Conservation (phyloP, 2,888 invertebrate species). For the Anthrax anthrax region DNA sequence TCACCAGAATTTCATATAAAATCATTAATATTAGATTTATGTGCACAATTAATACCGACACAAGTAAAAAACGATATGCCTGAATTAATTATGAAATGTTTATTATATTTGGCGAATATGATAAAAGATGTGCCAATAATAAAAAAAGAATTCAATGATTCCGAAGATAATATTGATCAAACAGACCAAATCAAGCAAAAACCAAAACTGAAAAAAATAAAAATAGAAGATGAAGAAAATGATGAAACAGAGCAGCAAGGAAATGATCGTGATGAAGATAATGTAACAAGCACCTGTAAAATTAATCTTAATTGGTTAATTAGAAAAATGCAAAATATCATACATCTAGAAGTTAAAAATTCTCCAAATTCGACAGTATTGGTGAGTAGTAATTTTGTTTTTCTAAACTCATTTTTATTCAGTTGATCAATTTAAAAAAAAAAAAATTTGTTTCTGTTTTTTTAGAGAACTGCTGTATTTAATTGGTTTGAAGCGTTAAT, state of each 20-base stretch:
- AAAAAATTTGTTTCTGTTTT: constrained; percentile 1
- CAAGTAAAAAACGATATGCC: constrained; percentile 55
- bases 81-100: constrained; percentile 53
- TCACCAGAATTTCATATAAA: constrained; percentile 47
- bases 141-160: constrained; percentile 22
- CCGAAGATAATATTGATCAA: constrained; percentile 19
- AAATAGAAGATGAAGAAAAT: constrained; percentile 16
- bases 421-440: no score
- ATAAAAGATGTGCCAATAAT: constrained; percentile 38
- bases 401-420: not conserved
- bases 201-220: no score
- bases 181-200: no score
- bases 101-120: constrained; percentile 54
- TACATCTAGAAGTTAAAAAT: constrained; percentile 65
- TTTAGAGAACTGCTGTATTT: constrained; percentile 64
- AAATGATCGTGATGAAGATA: not conserved
- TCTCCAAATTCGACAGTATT: constrained; percentile 51
- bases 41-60: constrained; percentile 55
- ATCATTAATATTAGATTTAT: constrained; percentile 56
- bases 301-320: constrained; percentile 61
- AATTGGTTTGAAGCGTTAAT: constrained; percentile 68
- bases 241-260: constrained; percentile 1
- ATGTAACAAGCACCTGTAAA: constrained; percentile 14
- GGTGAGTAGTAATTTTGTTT: constrained; percentile 38
- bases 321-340: constrained; percentile 55